Conservation (phyloP, 2,113 vertebrate genomes). For the Trichechus manatus region DNA sequence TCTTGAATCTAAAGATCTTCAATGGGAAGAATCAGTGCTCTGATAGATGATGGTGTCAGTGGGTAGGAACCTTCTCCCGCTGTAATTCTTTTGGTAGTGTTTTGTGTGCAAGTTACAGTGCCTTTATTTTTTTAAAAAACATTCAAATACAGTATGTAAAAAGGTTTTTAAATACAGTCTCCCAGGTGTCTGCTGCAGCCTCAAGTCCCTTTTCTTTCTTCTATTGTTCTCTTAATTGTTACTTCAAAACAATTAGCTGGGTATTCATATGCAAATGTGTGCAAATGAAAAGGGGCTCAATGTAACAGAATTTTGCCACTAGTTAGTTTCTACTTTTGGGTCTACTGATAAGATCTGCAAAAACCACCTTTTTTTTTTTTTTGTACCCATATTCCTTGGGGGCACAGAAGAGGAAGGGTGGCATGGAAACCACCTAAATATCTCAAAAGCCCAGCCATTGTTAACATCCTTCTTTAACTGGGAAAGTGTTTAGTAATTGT, state of each 20-base stretch:
- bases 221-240: conserved; percentile 92
- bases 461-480: conserved; percentile 77
- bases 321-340: conserved; percentile 89
- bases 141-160: conserved; percentile 88
- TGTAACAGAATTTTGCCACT: conserved; percentile 87
- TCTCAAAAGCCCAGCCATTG: conserved; percentile 85
- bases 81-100: conserved; percentile 69
- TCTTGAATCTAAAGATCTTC: background rate
- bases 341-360: conserved; percentile 87
- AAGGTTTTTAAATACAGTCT: conserved; percentile 88
- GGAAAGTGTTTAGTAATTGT: conserved; percentile 74
- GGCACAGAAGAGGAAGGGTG: conserved; percentile 85
- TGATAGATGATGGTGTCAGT: background rate
- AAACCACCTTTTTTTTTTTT: conserved; percentile 78
- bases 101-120: conserved; percentile 86
- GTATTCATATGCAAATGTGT: conserved; percentile 91
- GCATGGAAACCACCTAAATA: conserved; percentile 69
- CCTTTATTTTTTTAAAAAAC: conserved; percentile 87
- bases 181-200: conserved; percentile 90
- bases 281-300: conserved; percentile 86
- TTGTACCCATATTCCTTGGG: conserved; percentile 80
- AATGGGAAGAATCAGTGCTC: background rate
- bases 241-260: conserved; percentile 91
- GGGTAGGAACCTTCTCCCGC: background rate
- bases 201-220: conserved; percentile 88